Percentiles rank a stretch among this genome's conserved stretches.
Evolutionary conservation across 1,140 invertebrate genomes (phyloP).

Genomic region (Lordiphosa clarofinis): DNA sequence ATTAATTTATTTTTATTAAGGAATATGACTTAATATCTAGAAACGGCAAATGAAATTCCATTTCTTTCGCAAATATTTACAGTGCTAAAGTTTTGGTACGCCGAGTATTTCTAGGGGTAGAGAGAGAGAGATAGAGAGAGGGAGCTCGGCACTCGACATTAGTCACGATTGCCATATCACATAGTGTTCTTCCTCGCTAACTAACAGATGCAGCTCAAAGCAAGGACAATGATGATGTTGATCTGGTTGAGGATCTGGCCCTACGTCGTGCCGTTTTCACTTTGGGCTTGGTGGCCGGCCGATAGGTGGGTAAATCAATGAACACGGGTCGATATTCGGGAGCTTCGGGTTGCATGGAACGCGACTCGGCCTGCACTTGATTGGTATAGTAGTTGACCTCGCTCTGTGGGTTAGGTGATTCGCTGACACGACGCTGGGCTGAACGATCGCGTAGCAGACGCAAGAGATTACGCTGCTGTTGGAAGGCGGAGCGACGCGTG

Average conservation of each 20-base stretch:
- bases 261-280: constrained; percentile 19
- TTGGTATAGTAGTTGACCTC: constrained; percentile 72
- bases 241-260: constrained; percentile 27
- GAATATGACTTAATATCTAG: too few relatives aligned
- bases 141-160: constrained; percentile 5
- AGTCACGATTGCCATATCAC: constrained; percentile 52
- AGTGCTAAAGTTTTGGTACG: constrained; percentile 12
- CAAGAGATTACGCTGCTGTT: constrained; percentile 63
- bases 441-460: constrained; percentile 50
- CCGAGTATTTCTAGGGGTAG: background rate
- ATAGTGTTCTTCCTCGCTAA: constrained; percentile 50
- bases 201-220: background rate
- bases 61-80: constrained; percentile 28
- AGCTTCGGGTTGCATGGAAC: constrained; percentile 63
- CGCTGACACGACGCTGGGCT: constrained; percentile 12
- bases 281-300: constrained; percentile 33
- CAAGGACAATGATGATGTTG: constrained; percentile 5
- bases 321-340: constrained; percentile 67
- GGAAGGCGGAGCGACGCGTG: constrained; percentile 8
- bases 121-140: background rate
- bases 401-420: constrained; percentile 1
- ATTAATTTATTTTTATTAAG: constrained; percentile 15
- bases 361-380: constrained; percentile 51
- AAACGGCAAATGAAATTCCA: too few relatives aligned
- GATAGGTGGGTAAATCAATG: constrained; percentile 74